Evolutionary conservation across 2,113 vertebrate species (phyloP).

Genomic region (Microcebus jonahi): DNA sequence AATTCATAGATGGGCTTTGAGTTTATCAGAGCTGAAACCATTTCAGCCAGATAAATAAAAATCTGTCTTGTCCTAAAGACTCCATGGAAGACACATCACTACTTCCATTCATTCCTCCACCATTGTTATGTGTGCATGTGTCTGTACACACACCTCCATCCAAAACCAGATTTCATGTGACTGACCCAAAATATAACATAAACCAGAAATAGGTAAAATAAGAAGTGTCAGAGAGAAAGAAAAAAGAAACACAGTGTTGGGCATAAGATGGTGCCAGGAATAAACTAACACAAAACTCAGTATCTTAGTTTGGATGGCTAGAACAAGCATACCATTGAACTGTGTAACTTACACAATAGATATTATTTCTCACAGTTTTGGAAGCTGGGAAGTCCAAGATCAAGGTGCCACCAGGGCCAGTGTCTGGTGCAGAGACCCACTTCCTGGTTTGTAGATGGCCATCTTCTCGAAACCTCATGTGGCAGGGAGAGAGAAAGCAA

Average conservation of each 20-base stretch:
- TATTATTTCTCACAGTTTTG: not conserved
- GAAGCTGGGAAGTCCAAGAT: not conserved
- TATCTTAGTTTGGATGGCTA: not conserved
- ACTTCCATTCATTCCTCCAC: not conserved
- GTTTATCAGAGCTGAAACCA: not conserved
- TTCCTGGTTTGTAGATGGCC: not conserved
- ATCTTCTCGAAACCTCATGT: not conserved
- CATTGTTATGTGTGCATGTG: not conserved
- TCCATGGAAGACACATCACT: not conserved
- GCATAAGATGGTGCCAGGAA: not conserved
- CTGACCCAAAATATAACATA: not conserved
- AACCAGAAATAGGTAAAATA: not conserved
- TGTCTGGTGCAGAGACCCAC: not conserved
- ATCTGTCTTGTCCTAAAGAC: not conserved
- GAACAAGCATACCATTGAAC: not conserved
- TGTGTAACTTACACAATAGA: not conserved
- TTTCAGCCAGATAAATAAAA: not conserved
- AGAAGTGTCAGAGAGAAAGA: not conserved
- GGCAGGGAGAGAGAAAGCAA: not conserved
- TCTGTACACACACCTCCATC: not conserved
- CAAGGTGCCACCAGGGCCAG: no score
- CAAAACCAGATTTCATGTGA: not conserved
- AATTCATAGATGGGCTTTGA: not conserved
- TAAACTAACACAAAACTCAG: not conserved
- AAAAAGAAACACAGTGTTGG: not conserved